These are phyloP conservation scores for Drosophila obscura DNA, from an alignment of 1,140 invertebrate genomes.

Conservation along the genomic window DNA sequence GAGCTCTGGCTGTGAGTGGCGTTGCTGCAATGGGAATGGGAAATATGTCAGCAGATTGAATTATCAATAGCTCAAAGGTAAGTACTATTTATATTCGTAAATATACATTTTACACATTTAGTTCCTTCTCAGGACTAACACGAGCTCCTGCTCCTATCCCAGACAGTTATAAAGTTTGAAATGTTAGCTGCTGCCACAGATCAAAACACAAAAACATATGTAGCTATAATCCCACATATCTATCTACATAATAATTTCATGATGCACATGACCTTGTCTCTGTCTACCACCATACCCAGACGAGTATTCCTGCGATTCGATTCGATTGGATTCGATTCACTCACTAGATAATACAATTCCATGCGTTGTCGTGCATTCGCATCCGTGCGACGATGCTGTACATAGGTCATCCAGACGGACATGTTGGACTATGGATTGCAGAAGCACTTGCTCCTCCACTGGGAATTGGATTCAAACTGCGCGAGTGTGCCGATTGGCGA, in stretches of 20 bases:
- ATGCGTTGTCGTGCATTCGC: conserved; percentile 68
- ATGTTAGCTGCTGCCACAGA: no score
- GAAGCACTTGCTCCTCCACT: conserved; percentile 33
- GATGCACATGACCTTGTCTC: neutral
- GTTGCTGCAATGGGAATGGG: conserved; percentile 81
- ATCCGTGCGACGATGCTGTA: conserved; percentile 78
- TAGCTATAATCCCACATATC: neutral
- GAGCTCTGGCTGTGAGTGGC: conserved; percentile 86
- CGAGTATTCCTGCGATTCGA: neutral
- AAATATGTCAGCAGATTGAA: conserved; percentile 34
- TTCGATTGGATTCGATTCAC: conserved; percentile 26
- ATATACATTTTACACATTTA: neutral
- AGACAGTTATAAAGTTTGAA: no score
- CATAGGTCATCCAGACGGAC: conserved; percentile 85
- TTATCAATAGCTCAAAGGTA: neutral
- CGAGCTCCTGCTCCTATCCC: no score
- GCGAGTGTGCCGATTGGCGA: neutral
- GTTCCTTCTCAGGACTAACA: no score
- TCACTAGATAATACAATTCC: conserved; percentile 77
- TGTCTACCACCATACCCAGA: no score
- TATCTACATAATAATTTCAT: neutral
- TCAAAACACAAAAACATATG: no score
- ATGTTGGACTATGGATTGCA: conserved; percentile 45
- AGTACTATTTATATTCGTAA: neutral
- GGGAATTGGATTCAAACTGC: conserved; percentile 46